phyloP scores from a whole-genome alignment of 2,888 invertebrate genomes.

The Paralinhomoeus sp. region DNA sequence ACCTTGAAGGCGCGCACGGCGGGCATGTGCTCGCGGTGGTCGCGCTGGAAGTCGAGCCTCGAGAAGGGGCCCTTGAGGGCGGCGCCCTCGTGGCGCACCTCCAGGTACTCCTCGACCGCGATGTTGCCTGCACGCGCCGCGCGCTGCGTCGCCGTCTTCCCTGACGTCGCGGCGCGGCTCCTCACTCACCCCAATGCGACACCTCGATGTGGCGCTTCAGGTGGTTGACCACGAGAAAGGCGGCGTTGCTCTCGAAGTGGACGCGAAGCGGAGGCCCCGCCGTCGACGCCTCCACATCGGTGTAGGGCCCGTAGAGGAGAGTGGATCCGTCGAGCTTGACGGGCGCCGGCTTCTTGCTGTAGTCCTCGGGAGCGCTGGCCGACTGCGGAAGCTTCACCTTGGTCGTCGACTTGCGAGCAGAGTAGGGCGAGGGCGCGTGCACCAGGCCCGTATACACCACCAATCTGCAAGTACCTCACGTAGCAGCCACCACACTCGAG shows the following conservation, averaged over 20 bases:
- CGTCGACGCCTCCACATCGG: slow-evolving; percentile 40
- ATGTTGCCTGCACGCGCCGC: slow-evolving; percentile 36
- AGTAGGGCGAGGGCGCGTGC: slow-evolving; percentile 60
- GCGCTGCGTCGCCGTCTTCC: slow-evolving; percentile 68
- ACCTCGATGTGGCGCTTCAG: slow-evolving; percentile 71
- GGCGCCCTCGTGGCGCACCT: slow-evolving; percentile 73
- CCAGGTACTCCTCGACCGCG: slow-evolving; percentile 30
- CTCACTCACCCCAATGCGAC: slow-evolving; percentile 81
- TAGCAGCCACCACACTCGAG: no score
- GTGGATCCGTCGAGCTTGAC: slow-evolving; percentile 50
- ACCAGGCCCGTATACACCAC: slow-evolving; percentile 63
- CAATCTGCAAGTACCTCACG: slow-evolving; percentile 28
- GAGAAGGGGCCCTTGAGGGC: slow-evolving; percentile 56
- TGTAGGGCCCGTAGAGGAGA: slow-evolving; percentile 70
- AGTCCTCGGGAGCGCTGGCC: slow-evolving; percentile 53
- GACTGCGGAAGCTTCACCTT: slow-evolving; percentile 51
- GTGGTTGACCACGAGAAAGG: slow-evolving; percentile 73
- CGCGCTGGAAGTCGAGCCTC: slow-evolving; percentile 84
- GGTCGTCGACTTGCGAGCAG: slow-evolving; percentile 54
- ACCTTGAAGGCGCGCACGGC: slow-evolving; percentile 75
- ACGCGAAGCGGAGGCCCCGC: slow-evolving; percentile 40
- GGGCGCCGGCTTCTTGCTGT: slow-evolving; percentile 51
- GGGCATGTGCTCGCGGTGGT: slow-evolving; percentile 56
- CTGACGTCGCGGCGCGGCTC: slow-evolving; percentile 57
- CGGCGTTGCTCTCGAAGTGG: slow-evolving; percentile 86